These are phyloP conservation scores for Psophia crepitans DNA, from an alignment of 2,113 vertebrate genomes.

Conservation along the genomic window DNA sequence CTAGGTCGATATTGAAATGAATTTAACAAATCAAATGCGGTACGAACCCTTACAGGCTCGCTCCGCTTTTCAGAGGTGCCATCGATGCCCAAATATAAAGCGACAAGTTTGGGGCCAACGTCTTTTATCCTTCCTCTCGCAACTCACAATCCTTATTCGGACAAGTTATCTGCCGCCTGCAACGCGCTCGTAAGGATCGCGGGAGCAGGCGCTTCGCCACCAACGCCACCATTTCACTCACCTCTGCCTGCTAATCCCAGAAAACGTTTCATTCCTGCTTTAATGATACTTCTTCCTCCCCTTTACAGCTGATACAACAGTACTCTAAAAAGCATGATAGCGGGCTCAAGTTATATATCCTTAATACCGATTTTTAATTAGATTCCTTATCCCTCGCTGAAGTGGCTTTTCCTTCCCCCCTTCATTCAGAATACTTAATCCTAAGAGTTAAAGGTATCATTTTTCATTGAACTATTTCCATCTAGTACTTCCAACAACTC, in stretches of 20 bases:
- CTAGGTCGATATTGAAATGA: neutral
- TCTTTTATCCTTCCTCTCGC: neutral
- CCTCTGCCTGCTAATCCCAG: neutral
- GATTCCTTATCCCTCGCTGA: constrained; percentile 67
- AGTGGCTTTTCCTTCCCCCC: constrained; percentile 67
- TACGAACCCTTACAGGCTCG: neutral
- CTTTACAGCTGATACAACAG: neutral
- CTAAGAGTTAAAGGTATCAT: constrained; percentile 71
- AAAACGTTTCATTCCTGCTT: constrained; percentile 32
- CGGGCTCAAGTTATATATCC: constrained; percentile 25
- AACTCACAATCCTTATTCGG: neutral
- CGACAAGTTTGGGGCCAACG: neutral
- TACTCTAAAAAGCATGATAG: constrained; percentile 49
- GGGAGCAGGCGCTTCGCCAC: neutral
- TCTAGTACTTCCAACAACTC: constrained; percentile 23
- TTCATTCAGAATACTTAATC: constrained; percentile 77
- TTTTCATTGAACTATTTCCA: constrained; percentile 53
- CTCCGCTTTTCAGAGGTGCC: neutral
- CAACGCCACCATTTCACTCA: neutral
- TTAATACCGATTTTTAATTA: constrained; percentile 71
- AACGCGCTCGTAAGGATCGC: neutral
- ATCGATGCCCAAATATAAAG: neutral
- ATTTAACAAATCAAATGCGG: neutral
- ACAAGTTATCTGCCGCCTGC: neutral
- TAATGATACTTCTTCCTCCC: neutral